Base-by-base conservation (phyloP, 2,113 vertebrate species). In the Candoia aspera region DNA sequence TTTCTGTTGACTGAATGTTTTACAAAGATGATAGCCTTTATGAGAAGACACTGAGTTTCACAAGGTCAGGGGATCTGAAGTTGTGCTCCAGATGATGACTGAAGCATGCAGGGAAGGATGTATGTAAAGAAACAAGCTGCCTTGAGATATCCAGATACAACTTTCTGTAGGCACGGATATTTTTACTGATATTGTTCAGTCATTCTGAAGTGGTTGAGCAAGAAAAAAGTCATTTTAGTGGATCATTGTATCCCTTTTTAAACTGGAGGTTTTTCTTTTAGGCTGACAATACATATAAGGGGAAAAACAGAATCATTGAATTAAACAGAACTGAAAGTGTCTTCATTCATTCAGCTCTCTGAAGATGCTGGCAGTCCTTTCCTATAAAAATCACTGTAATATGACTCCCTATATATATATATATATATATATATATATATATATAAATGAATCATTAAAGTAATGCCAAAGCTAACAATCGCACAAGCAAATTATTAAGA, bases 401-500 rank as follows among this genome's bases (percentile, higher is more conserved):
- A 58, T 59, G 57, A 58, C 21, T 59, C 8, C 10, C 15, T 87
- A 37, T 87, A 10, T 87, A 37, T 21, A 59, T 58, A 37, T 62
- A 49, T 21, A 59, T 58, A 37, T 62, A 49, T 87, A 37, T 87
- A 10, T 87, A 37, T 87, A 37, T 87, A 10, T 87, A 37, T 21
- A 59, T 58, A 37, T 62, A 49, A 64, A 49, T 64, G 59, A 89
- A 64, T 53, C 42, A 29, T 49, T 53, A 19, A 53, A 53, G 49
- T 54, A 68, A 29, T 64, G 8, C 68, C 68, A 89, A 26, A 5
- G 54, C 26, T 68, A 49, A 17, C 46, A 68, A 89, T 29, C 88
- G 23, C 17, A 53, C 8, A 23, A 68, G 64, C 49, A 90, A 90
- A 79, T 90, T 33, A 79, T 90, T 90, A 54, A 90, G 29, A 90